phyloP scores from a whole-genome alignment of 2,888 invertebrate species.

The Nomada flava region DNA sequence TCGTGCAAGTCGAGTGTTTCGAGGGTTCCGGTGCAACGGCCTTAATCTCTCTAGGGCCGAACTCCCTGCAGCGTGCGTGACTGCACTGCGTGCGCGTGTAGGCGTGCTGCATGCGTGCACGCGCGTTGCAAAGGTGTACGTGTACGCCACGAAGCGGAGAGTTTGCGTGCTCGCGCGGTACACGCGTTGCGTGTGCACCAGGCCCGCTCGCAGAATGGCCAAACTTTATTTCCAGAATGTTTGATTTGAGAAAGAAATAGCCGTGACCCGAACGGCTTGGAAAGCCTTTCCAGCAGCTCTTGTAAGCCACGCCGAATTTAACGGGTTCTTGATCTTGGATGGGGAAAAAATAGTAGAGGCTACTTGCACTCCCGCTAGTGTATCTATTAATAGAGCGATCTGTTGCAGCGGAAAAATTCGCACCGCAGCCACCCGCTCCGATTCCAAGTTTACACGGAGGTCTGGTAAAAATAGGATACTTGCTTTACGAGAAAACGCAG shows the following conservation, averaged over 20 bases:
- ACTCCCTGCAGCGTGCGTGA: conserved; percentile 80
- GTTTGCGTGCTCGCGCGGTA: conserved; percentile 35
- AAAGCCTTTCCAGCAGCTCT: conserved; percentile 61
- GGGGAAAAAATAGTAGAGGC: conserved; percentile 40
- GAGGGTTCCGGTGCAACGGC: conserved; percentile 82
- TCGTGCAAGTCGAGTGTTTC: conserved; percentile 68
- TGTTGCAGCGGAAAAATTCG: conserved; percentile 51
- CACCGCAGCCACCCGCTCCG: conserved; percentile 30
- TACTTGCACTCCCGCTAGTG: conserved; percentile 56
- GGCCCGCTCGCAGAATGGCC: conserved; percentile 65
- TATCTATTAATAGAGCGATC: conserved; percentile 57
- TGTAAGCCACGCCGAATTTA: conserved; percentile 77
- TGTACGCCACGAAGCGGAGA: conserved; percentile 15
- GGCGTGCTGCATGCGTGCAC: conserved; percentile 25
- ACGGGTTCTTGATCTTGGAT: conserved; percentile 80
- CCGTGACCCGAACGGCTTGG: conserved; percentile 71
- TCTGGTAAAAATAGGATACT: conserved; percentile 60
- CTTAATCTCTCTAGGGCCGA: conserved; percentile 83
- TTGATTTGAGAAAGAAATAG: conserved; percentile 82
- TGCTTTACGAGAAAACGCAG: conserved; percentile 54
- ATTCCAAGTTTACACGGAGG: conserved; percentile 53
- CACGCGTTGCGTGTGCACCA: conserved; percentile 51
- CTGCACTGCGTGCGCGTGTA: conserved; percentile 59
- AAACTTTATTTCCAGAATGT: conserved; percentile 83
- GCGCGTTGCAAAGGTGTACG: conserved; percentile 3